Evolutionary conservation across 2,113 vertebrate genomes (phyloP).

Genomic region (Crypturellus undulatus): DNA sequence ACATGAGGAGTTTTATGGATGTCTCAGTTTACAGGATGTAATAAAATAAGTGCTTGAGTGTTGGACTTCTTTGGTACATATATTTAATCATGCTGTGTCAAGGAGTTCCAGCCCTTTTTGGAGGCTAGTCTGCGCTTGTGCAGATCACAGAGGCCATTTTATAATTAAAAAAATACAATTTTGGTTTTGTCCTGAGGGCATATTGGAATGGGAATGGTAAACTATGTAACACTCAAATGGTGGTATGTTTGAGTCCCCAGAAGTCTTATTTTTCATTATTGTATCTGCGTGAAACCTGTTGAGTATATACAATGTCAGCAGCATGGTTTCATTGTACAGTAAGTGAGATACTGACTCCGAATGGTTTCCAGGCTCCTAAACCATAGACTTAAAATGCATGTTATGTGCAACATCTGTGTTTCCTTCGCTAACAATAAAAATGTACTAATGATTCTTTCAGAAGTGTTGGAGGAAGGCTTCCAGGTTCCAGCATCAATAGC

Average conservation of each 20-base stretch:
- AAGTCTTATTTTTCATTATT: slow-evolving; percentile 68
- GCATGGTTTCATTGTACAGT: slow-evolving; percentile 46
- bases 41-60: slow-evolving; percentile 70
- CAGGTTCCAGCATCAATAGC: slow-evolving; percentile 91
- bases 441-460: slow-evolving; percentile 81
- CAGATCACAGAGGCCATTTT: slow-evolving; percentile 36
- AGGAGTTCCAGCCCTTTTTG: slow-evolving; percentile 33
- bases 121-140: slow-evolving; percentile 47
- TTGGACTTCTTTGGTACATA: slow-evolving; percentile 73
- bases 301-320: slow-evolving; percentile 55
- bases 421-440: slow-evolving; percentile 77
- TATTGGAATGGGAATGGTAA: neutral
- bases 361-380: slow-evolving; percentile 67
- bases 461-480: slow-evolving; percentile 88
- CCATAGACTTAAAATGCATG: slow-evolving; percentile 48
- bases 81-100: slow-evolving; percentile 70
- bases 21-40: slow-evolving; percentile 77
- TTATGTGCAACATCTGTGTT: slow-evolving; percentile 75
- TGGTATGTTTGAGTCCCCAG: slow-evolving; percentile 24
- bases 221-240: slow-evolving; percentile 9
- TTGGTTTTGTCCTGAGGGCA: slow-evolving; percentile 57
- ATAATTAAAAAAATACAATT: slow-evolving; percentile 66
- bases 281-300: slow-evolving; percentile 68
- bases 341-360: slow-evolving; percentile 60
- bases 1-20: slow-evolving; percentile 72